These are phyloP conservation scores for Diachasma alloeum DNA, from an alignment of 1,140 invertebrate species.

Conservation along the genomic window DNA sequence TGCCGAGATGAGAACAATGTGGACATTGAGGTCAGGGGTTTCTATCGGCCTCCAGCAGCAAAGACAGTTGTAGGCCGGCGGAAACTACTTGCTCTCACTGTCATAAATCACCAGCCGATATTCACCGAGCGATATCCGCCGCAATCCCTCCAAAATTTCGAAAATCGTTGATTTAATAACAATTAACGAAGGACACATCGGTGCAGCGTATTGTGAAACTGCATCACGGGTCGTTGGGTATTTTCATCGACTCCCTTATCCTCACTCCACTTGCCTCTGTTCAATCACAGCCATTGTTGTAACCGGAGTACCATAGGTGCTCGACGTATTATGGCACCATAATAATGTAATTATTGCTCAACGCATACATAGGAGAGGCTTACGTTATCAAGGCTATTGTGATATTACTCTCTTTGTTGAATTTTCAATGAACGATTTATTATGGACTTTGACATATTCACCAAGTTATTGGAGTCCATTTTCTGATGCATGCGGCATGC, in stretches of 20 bases:
- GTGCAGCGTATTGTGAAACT: neutral
- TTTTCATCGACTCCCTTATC: neutral
- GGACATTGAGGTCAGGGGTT: conserved; percentile 75
- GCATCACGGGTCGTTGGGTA: neutral
- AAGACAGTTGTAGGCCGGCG: conserved; percentile 85
- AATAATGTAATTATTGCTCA: conserved; percentile 8
- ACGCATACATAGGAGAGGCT: neutral
- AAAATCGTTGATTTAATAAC: no score
- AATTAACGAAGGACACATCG: neutral
- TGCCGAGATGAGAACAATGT: neutral
- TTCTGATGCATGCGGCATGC: no score
- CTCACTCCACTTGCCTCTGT: neutral
- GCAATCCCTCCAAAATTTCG: no score
- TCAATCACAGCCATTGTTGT: neutral
- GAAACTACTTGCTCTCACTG: conserved; percentile 83
- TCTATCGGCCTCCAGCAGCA: conserved; percentile 90
- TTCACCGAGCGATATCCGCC: no score
- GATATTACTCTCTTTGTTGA: neutral
- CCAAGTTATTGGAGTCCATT: no score
- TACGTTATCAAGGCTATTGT: neutral
- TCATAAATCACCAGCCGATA: conserved; percentile 48
- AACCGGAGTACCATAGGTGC: neutral
- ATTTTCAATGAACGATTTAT: neutral
- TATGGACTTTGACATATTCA: neutral
- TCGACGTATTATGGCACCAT: neutral